These are phyloP conservation scores for Venturia canescens DNA, from an alignment of 1,140 invertebrate genomes.

Conservation along the genomic window DNA sequence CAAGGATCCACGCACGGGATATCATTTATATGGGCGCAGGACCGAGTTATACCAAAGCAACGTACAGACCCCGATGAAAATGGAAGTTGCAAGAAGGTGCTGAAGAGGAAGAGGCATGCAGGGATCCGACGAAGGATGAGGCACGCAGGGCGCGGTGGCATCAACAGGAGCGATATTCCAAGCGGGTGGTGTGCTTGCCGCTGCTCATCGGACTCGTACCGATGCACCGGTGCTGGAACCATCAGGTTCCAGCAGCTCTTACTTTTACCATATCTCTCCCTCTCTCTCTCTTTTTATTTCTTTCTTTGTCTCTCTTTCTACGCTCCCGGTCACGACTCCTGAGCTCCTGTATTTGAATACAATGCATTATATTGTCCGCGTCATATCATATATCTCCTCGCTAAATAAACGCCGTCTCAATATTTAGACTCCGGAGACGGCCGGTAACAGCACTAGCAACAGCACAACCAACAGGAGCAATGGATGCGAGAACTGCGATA, in stretches of 20 bases:
- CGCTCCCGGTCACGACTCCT: slow-evolving; percentile 75
- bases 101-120: slow-evolving; percentile 45
- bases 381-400: slow-evolving; percentile 77
- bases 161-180: slow-evolving; percentile 45
- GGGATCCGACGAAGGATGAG: slow-evolving; percentile 30
- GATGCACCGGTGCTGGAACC: slow-evolving; percentile 27
- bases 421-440: slow-evolving; percentile 74
- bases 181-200: slow-evolving; percentile 39
- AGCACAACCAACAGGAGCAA: neutral
- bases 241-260: slow-evolving; percentile 37
- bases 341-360: slow-evolving; percentile 77
- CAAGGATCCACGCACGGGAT: slow-evolving; percentile 52
- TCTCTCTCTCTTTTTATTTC: slow-evolving; percentile 42
- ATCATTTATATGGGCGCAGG: slow-evolving; percentile 66
- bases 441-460: slow-evolving; percentile 46
- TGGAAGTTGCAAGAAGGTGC: slow-evolving; percentile 47
- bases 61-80: slow-evolving; percentile 45
- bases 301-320: slow-evolving; percentile 47
- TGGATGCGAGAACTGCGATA: neutral
- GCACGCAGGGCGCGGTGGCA: slow-evolving; percentile 44
- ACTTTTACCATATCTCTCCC: slow-evolving; percentile 43
- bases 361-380: slow-evolving; percentile 78
- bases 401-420: slow-evolving; percentile 77
- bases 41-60: slow-evolving; percentile 40
- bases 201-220: slow-evolving; percentile 42